Base-by-base conservation (phyloP, 2,113 vertebrate genomes). In the Lophius piscatorius region DNA sequence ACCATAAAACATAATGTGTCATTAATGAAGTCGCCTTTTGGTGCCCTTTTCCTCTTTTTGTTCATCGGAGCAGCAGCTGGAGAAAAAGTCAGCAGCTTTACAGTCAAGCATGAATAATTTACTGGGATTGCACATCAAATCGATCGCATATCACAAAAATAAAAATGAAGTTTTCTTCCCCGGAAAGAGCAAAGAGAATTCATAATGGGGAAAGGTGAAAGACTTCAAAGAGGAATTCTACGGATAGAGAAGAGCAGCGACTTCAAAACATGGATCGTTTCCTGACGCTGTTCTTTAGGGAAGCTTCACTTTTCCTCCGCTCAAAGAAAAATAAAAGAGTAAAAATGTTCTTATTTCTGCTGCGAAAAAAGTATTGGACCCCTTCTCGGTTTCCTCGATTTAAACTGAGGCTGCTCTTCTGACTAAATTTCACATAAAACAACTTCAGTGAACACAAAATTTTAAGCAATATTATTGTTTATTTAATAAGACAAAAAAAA, bases 181-280 rank as follows among this genome's bases (percentile, higher is more conserved):
- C 21, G 47, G 65, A 79, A 61, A 83, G 76, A 88, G 81, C 79
- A 87, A 89, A 88, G 85, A 83, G 87, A 89, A 89, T 90, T 80
- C 50, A 63, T 74, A 82, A 89, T 84, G 73, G 49, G 50, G 65
- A 85, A 87, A 78, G 81, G 89, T 87, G 86, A 71, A 81, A 69
- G 44, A 73, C 87, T 87, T 91, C 75, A 92, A 92, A 91, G 87
- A 50, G 48, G 75, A 68, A 76, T 86, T 60, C 87, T 80, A 80
- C 76, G 78, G 70, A 77, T 50, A 86, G 85, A 88, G 89, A 87
- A 78, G 84, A 77, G 61, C 60, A 35, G 34, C 18, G 47, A 79
- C 79, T 89, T 88, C 87, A 90, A 63, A 90, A 87, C 70, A 47
- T 64, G 73, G 66, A n/a, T n/a, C n/a, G n/a, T n/a, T n/a, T n/a